Evolutionary conservation across 1,140 invertebrate genomes (phyloP).

Genomic region (Drosophila athabasca): DNA sequence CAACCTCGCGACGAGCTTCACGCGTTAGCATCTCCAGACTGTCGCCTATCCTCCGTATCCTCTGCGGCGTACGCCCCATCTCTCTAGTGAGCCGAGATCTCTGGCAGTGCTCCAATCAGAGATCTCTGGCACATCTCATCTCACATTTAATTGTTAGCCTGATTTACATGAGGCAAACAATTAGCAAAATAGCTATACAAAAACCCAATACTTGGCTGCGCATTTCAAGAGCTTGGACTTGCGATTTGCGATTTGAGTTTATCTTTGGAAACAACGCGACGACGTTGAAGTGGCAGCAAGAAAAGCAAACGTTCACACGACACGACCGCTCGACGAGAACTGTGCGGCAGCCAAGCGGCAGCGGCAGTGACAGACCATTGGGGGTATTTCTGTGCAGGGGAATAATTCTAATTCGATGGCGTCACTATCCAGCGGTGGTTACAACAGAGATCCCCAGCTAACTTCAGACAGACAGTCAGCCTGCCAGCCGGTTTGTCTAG

Average conservation of each 20-base stretch:
- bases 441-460: conserved; percentile 31
- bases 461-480: conserved; percentile 19
- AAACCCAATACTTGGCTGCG: conserved; percentile 75
- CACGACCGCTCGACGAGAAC: conserved; percentile 64
- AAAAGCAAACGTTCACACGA: conserved; percentile 62
- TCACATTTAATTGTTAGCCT: conserved; percentile 34
- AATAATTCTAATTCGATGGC: conserved; percentile 70
- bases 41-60: conserved; percentile 64
- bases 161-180: conserved; percentile 73
- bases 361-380: conserved; percentile 23
- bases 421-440: conserved; percentile 63
- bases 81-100: conserved; percentile 6
- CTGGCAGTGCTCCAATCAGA: conserved; percentile 15
- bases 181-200: conserved; percentile 77
- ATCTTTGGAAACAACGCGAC: conserved; percentile 1
- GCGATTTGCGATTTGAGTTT: conserved; percentile 19
- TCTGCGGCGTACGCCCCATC: conserved; percentile 49
- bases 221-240: conserved; percentile 44
- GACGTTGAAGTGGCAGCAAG: conserved; percentile 18
- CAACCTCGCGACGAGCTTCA: conserved; percentile 58
- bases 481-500: conserved; percentile 14
- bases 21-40: conserved; percentile 73
- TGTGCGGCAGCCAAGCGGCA: conserved; percentile 46
- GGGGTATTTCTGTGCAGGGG: conserved; percentile 44
- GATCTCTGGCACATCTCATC: conserved; percentile 19